phyloP scores from a whole-genome alignment of 2,888 invertebrate genomes.

The Drosophila antonietae region DNA sequence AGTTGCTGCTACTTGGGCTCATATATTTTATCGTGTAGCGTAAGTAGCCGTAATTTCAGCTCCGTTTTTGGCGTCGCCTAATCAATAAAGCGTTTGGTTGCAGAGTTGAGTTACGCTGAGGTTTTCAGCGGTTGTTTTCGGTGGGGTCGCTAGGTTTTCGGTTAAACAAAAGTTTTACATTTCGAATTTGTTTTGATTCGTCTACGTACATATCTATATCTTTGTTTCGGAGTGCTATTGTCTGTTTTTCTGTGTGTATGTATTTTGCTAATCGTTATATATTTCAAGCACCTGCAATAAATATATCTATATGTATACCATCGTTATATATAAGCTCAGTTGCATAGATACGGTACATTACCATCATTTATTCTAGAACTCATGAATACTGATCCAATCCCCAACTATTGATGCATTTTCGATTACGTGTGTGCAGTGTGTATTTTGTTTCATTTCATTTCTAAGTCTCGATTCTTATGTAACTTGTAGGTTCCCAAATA shows the following conservation, averaged over 20 bases:
- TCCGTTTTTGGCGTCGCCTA: slow-evolving; percentile 66
- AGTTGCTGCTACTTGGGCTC: slow-evolving; percentile 46
- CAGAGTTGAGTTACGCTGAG: slow-evolving; percentile 68
- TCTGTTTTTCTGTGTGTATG: slow-evolving; percentile 43
- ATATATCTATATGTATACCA: slow-evolving; percentile 10
- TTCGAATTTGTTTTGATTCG: slow-evolving; percentile 40
- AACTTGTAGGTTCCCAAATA: slow-evolving; percentile 33
- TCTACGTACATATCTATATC: slow-evolving; percentile 47
- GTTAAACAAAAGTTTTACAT: slow-evolving; percentile 34
- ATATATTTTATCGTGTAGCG: slow-evolving; percentile 47
- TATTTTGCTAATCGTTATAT: slow-evolving; percentile 62
- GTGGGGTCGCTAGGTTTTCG: slow-evolving; percentile 31
- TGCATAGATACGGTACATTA: slow-evolving; percentile 59
- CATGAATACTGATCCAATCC: slow-evolving; percentile 2
- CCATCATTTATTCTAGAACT: slow-evolving; percentile 36
- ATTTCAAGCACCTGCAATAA: slow-evolving; percentile 17
- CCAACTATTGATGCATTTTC: slow-evolving; percentile 22
- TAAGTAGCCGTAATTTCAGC: slow-evolving; percentile 69
- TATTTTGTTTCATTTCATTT: slow-evolving; percentile 25
- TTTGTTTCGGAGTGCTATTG: slow-evolving; percentile 55
- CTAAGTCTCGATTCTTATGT: slow-evolving; percentile 58
- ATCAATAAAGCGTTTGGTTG: slow-evolving; percentile 72
- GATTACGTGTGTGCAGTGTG: slow-evolving; percentile 10
- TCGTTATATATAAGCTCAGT: slow-evolving; percentile 28
- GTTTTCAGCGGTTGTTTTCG: slow-evolving; percentile 63